Evolutionary conservation across 2,888 invertebrate species (phyloP).

Genomic region (Caradrina kadenii): DNA sequence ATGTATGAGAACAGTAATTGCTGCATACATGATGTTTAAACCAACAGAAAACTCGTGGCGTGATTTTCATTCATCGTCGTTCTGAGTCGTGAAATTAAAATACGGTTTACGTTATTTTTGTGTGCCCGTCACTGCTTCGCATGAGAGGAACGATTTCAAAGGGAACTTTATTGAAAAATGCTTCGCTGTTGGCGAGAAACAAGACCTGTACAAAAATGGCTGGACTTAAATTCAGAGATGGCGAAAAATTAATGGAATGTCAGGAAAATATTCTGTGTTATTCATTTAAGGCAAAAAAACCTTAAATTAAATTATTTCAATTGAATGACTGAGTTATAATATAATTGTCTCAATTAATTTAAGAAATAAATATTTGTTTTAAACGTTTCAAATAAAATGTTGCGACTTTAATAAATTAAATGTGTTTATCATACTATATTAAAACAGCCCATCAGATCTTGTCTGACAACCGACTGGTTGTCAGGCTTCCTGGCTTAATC

Average conservation of each 20-base stretch:
- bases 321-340: too few species aligned
- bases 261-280: too few species aligned
- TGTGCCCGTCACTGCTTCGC: not conserved
- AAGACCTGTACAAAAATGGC: not conserved
- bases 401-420: too few species aligned
- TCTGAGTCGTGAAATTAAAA: conserved; percentile 44
- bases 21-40: conserved; percentile 40
- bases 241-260: not conserved
- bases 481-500: too few species aligned
- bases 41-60: conserved; percentile 18
- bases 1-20: conserved; percentile 64
- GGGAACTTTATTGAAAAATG: conserved; percentile 6
- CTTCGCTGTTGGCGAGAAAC: not conserved
- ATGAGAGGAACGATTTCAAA: conserved; percentile 15
- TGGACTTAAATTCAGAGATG: not conserved
- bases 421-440: too few species aligned
- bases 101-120: conserved; percentile 33
- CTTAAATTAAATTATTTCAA: too few species aligned
- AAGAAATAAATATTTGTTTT: too few species aligned
- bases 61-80: conserved; percentile 20
- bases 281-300: too few species aligned
- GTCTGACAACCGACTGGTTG: too few species aligned
- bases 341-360: too few species aligned
- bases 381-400: too few species aligned
- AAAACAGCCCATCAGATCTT: too few species aligned